These are phyloP conservation scores for Drosophila eohydei DNA, from an alignment of 2,888 invertebrate genomes.

Conservation along the genomic window DNA sequence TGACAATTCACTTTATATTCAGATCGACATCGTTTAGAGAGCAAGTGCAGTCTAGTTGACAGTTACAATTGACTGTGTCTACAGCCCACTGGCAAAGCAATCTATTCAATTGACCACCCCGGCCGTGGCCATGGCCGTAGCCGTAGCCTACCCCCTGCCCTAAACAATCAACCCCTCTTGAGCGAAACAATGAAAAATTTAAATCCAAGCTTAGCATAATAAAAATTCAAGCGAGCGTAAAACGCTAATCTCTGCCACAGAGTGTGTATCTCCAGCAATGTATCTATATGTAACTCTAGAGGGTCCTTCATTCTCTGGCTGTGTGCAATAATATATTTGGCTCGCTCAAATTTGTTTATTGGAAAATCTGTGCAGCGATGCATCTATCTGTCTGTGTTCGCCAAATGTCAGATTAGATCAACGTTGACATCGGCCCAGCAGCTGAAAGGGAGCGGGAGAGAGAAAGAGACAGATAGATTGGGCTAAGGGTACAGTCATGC, in stretches of 20 bases:
- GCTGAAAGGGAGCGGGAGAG: constrained; percentile 10
- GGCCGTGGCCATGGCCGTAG: not conserved
- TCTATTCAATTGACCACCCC: constrained; percentile 36
- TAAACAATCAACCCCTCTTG: constrained; percentile 69
- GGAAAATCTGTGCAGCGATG: constrained; percentile 76
- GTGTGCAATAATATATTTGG: constrained; percentile 31
- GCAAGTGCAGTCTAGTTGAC: constrained; percentile 36
- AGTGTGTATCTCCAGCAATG: constrained; percentile 44
- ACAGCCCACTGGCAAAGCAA: constrained; percentile 10
- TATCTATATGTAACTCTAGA: constrained; percentile 46
- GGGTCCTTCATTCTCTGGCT: constrained; percentile 28
- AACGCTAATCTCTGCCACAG: constrained; percentile 83
- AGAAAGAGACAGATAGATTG: constrained; percentile 11
- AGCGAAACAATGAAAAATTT: constrained; percentile 67
- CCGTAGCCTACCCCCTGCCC: constrained; percentile 32
- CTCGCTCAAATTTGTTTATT: constrained; percentile 72
- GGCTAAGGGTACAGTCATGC: constrained; percentile 60
- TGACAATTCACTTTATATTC: constrained; percentile 51
- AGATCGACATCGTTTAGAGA: constrained; percentile 20
- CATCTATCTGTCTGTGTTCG: constrained; percentile 45
- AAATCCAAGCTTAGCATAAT: constrained; percentile 82
- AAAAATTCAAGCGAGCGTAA: constrained; percentile 84
- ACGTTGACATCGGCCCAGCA: constrained; percentile 46
- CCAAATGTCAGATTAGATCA: constrained; percentile 82
- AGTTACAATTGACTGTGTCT: constrained; percentile 17